These are phyloP conservation scores for Lasioglossum leucozonium DNA, from an alignment of 2,888 invertebrate species.

Conservation along the genomic window DNA sequence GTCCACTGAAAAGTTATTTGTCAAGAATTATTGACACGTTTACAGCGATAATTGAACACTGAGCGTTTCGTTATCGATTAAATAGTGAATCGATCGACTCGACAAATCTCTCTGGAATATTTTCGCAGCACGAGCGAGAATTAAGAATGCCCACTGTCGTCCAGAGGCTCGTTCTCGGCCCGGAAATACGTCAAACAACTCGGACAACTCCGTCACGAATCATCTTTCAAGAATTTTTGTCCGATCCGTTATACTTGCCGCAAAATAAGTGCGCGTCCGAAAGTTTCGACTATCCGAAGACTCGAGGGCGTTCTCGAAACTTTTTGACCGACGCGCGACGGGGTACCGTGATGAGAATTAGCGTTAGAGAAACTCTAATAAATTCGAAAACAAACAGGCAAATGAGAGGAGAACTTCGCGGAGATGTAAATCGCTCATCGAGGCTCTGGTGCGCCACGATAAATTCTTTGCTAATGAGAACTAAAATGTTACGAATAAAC, in stretches of 20 bases:
- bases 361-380: background rate
- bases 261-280: background rate
- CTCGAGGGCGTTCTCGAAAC: background rate
- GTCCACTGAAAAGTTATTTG: too few relatives aligned
- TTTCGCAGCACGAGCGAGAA: background rate
- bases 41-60: too few relatives aligned
- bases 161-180: background rate
- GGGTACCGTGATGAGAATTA: conserved; percentile 1
- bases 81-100: too few relatives aligned
- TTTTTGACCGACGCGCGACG: background rate
- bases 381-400: conserved; percentile 7
- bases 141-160: background rate
- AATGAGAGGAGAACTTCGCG: background rate
- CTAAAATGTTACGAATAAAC: background rate
- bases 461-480: background rate
- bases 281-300: background rate
- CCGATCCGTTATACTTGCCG: background rate
- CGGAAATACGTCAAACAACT: background rate
- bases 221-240: conserved; percentile 5
- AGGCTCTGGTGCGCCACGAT: background rate
- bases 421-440: background rate
- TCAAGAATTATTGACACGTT: too few relatives aligned
- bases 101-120: too few relatives aligned
- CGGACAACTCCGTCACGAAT: background rate
- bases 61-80: too few relatives aligned